phyloP scores from a whole-genome alignment of 1,140 invertebrate genomes.

The Ladona fulva region DNA sequence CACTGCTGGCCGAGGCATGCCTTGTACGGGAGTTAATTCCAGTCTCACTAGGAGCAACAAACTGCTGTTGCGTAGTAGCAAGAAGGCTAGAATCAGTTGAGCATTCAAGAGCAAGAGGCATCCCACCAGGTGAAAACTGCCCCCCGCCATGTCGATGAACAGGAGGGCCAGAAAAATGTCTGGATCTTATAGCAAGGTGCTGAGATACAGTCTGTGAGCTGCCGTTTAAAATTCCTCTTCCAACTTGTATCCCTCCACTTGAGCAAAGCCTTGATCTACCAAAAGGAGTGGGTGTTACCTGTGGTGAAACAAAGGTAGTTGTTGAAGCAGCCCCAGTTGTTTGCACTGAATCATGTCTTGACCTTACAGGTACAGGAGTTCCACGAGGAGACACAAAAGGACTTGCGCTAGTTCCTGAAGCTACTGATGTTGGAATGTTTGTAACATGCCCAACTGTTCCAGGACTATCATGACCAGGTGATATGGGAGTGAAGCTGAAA shows the following conservation, averaged over 20 bases:
- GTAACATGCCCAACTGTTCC: constrained; percentile 31
- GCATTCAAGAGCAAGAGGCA: neutral
- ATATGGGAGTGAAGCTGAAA: constrained; percentile 77
- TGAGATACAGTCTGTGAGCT: neutral
- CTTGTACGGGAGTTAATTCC: neutral
- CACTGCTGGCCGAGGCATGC: constrained; percentile 15
- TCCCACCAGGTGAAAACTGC: constrained; percentile 5
- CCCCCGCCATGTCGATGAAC: neutral
- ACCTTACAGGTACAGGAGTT: constrained; percentile 54
- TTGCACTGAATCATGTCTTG: constrained; percentile 36
- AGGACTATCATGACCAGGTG: constrained; percentile 56
- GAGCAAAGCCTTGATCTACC: constrained; percentile 31
- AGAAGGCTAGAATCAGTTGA: neutral
- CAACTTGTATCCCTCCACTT: constrained; percentile 5
- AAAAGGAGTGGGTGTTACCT: constrained; percentile 32
- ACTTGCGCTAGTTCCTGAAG: constrained; percentile 48
- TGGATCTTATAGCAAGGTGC: neutral
- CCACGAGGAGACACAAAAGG: constrained; percentile 76
- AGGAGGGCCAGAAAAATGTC: constrained; percentile 6
- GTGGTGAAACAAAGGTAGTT: constrained; percentile 37
- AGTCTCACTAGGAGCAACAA: neutral
- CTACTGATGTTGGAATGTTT: constrained; percentile 19
- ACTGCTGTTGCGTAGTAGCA: neutral
- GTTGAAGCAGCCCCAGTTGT: constrained; percentile 24
- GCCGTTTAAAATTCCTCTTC: neutral